Percentiles rank a stretch among this genome's conserved stretches.
Conservation (phyloP, 2,797 vertebrate genomes). For the Diglossa cyanea region DNA sequence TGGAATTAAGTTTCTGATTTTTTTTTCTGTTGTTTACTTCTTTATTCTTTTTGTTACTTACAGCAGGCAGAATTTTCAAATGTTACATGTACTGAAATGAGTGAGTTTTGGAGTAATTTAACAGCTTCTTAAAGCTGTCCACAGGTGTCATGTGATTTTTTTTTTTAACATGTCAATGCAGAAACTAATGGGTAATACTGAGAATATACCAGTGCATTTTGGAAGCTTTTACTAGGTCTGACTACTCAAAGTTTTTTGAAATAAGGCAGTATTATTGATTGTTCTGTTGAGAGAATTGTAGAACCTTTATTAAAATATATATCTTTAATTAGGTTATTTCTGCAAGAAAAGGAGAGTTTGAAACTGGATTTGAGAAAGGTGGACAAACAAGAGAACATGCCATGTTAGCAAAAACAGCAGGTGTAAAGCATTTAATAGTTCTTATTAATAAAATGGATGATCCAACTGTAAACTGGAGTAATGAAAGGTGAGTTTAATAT, state of each 20-base stretch:
- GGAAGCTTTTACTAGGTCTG: background rate
- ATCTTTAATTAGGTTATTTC: constrained; percentile 88
- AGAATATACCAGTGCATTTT: background rate
- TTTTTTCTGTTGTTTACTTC: background rate
- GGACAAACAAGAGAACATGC: constrained; percentile 97
- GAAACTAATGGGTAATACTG: background rate
- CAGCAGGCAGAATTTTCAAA: background rate
- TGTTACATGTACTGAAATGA: background rate
- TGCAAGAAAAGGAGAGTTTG: constrained; percentile 96
- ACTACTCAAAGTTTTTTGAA: background rate
- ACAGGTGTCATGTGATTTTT: background rate
- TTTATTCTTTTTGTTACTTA: background rate
- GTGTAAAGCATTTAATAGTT: constrained; percentile 96
- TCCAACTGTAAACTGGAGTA: constrained; percentile 97
- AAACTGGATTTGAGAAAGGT: constrained; percentile 97
- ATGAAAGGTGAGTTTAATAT: constrained; percentile 83
- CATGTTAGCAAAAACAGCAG: constrained; percentile 97
- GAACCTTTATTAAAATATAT: background rate
- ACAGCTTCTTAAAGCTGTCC: background rate
- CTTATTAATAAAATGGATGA: constrained; percentile 99
- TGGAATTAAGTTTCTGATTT: background rate
- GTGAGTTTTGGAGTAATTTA: background rate
- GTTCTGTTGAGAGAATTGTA: background rate
- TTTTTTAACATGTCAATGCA: background rate
- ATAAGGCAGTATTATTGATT: background rate